phyloP scores from a whole-genome alignment of 2,113 vertebrate species.

The Podarcis cretensis region DNA sequence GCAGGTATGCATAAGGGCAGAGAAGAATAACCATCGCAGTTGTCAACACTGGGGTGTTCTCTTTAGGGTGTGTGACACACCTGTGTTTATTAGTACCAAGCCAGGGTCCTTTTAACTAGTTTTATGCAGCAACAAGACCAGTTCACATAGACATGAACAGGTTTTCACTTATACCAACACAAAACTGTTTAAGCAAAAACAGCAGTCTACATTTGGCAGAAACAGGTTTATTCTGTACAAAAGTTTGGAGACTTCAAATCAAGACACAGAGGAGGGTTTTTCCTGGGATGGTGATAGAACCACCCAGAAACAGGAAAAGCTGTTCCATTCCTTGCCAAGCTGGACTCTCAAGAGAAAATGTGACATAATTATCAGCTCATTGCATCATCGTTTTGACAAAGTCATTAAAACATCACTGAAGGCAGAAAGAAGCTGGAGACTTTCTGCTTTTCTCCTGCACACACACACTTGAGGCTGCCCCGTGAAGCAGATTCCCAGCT shows the following conservation, averaged over 20 bases:
- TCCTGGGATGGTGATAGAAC: not conserved
- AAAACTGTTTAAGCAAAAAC: not conserved
- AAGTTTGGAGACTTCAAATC: constrained; percentile 28
- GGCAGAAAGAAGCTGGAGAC: not conserved
- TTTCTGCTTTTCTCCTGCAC: not conserved
- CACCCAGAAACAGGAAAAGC: not conserved
- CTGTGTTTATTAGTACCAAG: not conserved
- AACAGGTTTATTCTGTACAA: constrained; percentile 14
- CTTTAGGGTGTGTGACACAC: not conserved
- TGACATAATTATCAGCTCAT: not conserved
- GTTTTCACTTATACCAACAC: not conserved
- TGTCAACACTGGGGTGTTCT: not conserved
- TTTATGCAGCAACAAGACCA: not conserved
- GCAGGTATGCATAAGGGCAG: not conserved
- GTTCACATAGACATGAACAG: not conserved
- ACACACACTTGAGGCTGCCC: not conserved
- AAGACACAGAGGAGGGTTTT: not conserved
- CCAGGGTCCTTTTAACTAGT: not conserved
- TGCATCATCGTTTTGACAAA: not conserved
- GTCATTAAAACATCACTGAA: not conserved
- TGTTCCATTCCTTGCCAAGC: not conserved
- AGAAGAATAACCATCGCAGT: not conserved
- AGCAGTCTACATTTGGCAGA: constrained; percentile 10
- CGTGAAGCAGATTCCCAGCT: not conserved
- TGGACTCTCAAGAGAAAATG: not conserved